A percentile compares a stretch with the other conserved stretches of the same genome.
Evolutionary conservation across 2,113 vertebrate genomes (phyloP).

Genomic region (Bolborhynchus lineola): DNA sequence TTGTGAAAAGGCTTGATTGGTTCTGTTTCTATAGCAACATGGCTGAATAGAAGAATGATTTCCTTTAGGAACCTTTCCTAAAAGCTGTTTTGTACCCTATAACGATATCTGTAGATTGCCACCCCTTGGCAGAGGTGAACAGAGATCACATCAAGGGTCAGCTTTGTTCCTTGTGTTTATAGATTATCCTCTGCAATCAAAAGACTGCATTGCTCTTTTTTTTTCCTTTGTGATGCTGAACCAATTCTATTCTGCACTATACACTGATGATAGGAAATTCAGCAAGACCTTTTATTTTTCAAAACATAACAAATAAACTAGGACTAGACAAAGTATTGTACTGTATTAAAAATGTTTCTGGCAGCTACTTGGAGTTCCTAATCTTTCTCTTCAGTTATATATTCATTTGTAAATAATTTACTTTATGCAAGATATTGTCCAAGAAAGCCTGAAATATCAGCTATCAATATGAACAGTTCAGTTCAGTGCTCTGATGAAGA

Average conservation of each 20-base stretch:
- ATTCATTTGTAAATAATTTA: slow-evolving; percentile 55
- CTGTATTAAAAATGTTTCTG: slow-evolving; percentile 19
- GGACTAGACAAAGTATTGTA: slow-evolving; percentile 1
- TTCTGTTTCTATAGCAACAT: slow-evolving; percentile 78
- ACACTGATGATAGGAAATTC: slow-evolving; percentile 16
- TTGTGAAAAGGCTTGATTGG: slow-evolving; percentile 74
- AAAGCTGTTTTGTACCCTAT: slow-evolving; percentile 75
- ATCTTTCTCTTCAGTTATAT: not conserved
- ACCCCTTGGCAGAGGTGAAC: slow-evolving; percentile 71
- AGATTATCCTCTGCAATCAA: slow-evolving; percentile 71
- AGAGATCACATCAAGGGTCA: slow-evolving; percentile 76
- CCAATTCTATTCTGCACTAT: slow-evolving; percentile 24
- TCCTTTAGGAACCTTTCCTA: slow-evolving; percentile 77
- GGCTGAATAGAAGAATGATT: slow-evolving; percentile 74
- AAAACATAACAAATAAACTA: slow-evolving; percentile 42
- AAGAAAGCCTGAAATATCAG: slow-evolving; percentile 44
- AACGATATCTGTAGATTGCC: slow-evolving; percentile 70
- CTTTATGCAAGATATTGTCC: slow-evolving; percentile 14
- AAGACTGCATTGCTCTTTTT: slow-evolving; percentile 50
- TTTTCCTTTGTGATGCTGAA: slow-evolving; percentile 40
- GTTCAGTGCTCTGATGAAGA: slow-evolving; percentile 54
- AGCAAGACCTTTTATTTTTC: slow-evolving; percentile 19
- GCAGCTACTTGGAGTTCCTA: not conserved
- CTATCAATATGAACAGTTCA: slow-evolving; percentile 39
- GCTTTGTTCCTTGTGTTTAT: slow-evolving; percentile 72